phyloP scores from a whole-genome alignment of 1,140 invertebrate species.

The Coboldia fuscipes region DNA sequence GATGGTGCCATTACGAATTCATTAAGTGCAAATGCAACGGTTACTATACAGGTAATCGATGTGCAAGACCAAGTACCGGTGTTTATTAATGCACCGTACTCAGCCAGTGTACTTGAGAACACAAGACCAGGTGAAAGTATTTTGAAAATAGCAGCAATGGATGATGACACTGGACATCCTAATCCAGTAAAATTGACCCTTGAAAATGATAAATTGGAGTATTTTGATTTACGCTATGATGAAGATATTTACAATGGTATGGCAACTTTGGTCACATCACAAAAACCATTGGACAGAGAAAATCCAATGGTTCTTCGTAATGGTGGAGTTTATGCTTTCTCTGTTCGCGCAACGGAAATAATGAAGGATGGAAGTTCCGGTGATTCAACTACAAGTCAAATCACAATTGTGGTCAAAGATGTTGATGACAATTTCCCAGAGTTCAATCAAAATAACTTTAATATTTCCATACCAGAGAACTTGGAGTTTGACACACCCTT shows the following conservation, averaged over 20 bases:
- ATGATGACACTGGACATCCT: constrained; percentile 53
- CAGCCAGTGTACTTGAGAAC: constrained; percentile 50
- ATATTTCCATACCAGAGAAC: constrained; percentile 54
- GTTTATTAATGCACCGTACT: constrained; percentile 58
- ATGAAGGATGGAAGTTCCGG: constrained; percentile 46
- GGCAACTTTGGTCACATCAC: constrained; percentile 35
- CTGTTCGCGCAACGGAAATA: constrained; percentile 46
- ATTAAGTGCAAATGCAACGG: constrained; percentile 39
- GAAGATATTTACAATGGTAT: constrained; percentile 25
- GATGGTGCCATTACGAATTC: constrained; percentile 37
- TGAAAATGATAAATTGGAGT: constrained; percentile 40
- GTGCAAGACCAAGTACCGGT: constrained; percentile 61
- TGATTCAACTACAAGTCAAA: constrained; percentile 37
- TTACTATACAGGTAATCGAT: constrained; percentile 51
- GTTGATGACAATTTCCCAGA: constrained; percentile 61
- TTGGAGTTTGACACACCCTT: constrained; percentile 42
- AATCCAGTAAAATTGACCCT: constrained; percentile 38
- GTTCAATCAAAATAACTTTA: constrained; percentile 46
- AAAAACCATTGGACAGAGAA: constrained; percentile 47
- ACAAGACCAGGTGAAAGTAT: constrained; percentile 33
- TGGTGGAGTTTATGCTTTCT: constrained; percentile 56
- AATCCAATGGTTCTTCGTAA: constrained; percentile 46
- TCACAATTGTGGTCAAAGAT: constrained; percentile 64
- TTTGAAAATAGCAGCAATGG: constrained; percentile 43
- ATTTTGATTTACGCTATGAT: constrained; percentile 37